Conservation (phyloP, 2,113 vertebrate genomes). For the Passer montanus region DNA sequence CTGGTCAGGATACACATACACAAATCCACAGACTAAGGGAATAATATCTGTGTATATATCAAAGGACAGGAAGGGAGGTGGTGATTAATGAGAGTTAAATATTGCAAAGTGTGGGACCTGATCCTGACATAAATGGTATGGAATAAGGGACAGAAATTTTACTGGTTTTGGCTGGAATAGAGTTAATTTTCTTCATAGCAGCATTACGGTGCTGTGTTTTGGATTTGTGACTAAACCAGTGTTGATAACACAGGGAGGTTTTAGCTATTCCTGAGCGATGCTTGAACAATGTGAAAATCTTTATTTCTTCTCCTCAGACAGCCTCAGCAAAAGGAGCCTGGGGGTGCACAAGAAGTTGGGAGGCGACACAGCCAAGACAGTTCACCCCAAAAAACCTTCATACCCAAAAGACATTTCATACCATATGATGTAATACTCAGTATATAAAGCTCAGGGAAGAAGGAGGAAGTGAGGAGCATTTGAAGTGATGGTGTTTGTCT, state of each 20-base stretch:
- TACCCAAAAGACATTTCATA: neutral
- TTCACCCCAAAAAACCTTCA: neutral
- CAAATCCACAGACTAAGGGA: neutral
- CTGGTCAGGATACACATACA: neutral
- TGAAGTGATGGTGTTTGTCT: neutral
- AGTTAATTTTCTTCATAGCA: neutral
- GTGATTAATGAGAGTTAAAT: neutral
- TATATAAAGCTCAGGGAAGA: neutral
- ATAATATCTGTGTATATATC: neutral
- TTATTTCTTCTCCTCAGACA: neutral
- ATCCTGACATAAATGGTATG: neutral
- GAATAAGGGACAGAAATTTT: neutral
- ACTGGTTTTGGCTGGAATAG: neutral
- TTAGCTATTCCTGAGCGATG: neutral
- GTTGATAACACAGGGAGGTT: neutral
- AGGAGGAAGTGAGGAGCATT: neutral
- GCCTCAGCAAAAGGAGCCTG: neutral
- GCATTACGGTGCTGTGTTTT: neutral
- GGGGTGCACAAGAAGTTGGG: rapidly evolving
- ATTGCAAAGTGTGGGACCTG: neutral
- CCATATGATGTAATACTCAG: rapidly evolving
- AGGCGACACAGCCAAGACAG: neutral
- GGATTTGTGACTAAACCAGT: neutral
- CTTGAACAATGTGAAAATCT: neutral
- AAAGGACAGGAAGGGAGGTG: neutral